These are phyloP conservation scores for Coenonympha arcania DNA, from an alignment of 2,888 invertebrate genomes.

Conservation along the genomic window DNA sequence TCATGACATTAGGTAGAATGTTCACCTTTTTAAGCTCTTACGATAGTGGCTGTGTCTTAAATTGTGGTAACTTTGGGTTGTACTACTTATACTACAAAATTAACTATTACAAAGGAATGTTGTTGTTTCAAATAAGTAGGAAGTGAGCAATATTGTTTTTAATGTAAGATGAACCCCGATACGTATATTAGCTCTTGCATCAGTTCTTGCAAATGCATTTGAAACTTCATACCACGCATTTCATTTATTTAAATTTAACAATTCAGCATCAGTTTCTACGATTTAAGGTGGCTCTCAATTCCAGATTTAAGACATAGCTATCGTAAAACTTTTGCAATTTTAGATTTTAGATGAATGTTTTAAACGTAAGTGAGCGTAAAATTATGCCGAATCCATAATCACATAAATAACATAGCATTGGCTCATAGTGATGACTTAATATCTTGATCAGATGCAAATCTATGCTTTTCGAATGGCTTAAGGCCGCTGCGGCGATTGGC, in stretches of 20 bases:
- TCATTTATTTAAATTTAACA: background rate
- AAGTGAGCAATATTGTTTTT: no score
- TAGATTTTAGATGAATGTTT: background rate
- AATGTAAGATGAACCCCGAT: no score
- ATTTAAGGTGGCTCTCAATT: no score
- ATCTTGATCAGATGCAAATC: constrained; percentile 13
- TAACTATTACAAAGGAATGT: no score
- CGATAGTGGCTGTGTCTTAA: background rate
- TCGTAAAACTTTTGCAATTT: background rate
- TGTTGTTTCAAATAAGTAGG: no score
- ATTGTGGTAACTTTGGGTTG: background rate
- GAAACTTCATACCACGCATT: background rate
- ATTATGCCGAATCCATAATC: background rate
- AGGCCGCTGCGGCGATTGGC: constrained; percentile 15
- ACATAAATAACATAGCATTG: background rate
- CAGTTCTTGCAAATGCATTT: background rate
- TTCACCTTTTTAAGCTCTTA: background rate
- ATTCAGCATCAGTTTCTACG: no score
- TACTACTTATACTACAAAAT: background rate
- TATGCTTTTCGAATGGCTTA: constrained; percentile 14
- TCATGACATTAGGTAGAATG: background rate
- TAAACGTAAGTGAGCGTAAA: background rate
- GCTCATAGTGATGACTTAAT: background rate
- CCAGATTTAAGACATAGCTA: no score
- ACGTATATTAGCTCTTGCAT: background rate